Base-by-base conservation (phyloP, 2,113 vertebrate genomes). In the Emydocephalus ijimae region DNA sequence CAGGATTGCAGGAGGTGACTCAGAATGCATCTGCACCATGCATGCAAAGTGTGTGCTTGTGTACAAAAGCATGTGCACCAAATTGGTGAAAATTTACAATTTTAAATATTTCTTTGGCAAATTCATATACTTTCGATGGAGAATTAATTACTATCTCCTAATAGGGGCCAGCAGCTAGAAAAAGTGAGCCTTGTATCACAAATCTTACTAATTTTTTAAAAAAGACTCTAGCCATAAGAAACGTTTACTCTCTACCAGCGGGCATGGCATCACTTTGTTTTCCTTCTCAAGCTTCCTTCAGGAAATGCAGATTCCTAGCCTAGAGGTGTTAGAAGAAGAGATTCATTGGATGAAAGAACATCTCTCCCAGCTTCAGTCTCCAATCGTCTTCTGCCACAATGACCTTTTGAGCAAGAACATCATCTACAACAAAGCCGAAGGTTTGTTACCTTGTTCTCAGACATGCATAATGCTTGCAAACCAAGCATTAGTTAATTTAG, bases 391-490 rank as follows among this genome's bases (percentile, higher is more conserved):
- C 54, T 99, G 99, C 94, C 99, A 99, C 97, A 99, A 99, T 0
- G 99, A 99, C 95, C 98, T 99, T 88, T 98, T 99, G 92, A 99
- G 99, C 98, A 99, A 99, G 96, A 99, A 99, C 96, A 99, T 99
- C 96, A 99, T 99, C 97, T 98, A 99, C 87, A 98, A 99, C 55
- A 86, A 95, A 45, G 96, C 98, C 86, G 98, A 97, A 97, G 99
- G 99, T 99, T 92, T 0, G 93, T n/a, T 93, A 24, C 45, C 26
- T 56, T 57, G 26, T 24, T 54, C 18, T 69, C 61, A 74, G n/a
- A 90, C 29, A 59, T 50, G 6, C 81, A 48, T 23, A 34, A 59
- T 12, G 10, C 81, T 59, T 87, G 39, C 55, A 59, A 74, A 74
- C 54, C 34, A 81, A 81, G 34, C 34, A 39, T 39, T 39, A 34